These are phyloP conservation scores for Mythimna vitellina DNA, from an alignment of 2,888 invertebrate species.

Conservation along the genomic window DNA sequence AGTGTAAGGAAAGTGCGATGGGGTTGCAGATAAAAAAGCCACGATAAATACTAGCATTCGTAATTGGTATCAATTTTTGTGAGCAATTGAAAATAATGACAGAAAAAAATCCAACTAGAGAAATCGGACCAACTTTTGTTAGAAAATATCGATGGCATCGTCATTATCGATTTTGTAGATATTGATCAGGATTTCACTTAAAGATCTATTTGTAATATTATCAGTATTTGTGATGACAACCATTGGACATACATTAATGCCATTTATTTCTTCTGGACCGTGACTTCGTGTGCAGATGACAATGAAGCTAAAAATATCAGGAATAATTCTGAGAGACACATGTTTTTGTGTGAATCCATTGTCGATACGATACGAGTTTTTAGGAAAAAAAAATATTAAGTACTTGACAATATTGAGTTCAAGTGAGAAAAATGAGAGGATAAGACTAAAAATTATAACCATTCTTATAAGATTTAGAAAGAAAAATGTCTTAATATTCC, in stretches of 20 bases:
- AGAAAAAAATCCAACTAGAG: conserved; percentile 9
- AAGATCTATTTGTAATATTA: background rate
- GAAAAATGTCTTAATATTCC: background rate
- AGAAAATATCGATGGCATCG: background rate
- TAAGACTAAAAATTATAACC: too few species aligned
- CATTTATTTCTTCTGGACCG: conserved; percentile 90
- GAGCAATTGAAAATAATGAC: conserved; percentile 36
- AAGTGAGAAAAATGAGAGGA: too few species aligned
- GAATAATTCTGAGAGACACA: conserved; percentile 90
- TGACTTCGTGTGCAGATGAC: conserved; percentile 87
- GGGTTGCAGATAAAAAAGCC: conserved; percentile 63
- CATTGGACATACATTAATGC: conserved; percentile 69
- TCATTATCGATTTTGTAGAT: background rate
- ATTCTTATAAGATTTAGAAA: conserved; percentile 27
- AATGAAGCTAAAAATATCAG: conserved; percentile 89
- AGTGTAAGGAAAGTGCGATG: conserved; percentile 69
- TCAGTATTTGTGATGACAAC: conserved; percentile 32
- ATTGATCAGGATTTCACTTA: background rate
- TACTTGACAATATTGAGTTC: background rate
- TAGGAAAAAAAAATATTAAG: background rate
- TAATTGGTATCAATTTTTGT: conserved; percentile 43
- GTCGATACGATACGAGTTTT: conserved; percentile 63
- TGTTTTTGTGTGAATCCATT: conserved; percentile 70
- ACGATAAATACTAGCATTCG: conserved; percentile 27
- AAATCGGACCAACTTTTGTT: background rate